Base-by-base conservation (phyloP, 2,888 invertebrate species). In the Galerucella nymphaeae region DNA sequence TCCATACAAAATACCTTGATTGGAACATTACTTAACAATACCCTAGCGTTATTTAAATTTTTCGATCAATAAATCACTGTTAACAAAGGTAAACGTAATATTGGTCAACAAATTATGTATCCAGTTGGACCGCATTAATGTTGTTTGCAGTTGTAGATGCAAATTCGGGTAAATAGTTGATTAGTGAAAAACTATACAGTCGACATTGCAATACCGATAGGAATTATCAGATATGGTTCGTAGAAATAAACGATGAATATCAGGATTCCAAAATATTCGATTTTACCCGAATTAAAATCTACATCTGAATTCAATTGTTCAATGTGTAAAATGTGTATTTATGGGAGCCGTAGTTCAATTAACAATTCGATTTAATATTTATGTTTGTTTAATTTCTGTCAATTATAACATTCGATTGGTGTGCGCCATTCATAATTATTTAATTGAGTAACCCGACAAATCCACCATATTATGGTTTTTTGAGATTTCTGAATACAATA, bases 111-210 rank as follows among this genome's bases (percentile, higher is more conserved):
- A 70, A 64, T 70, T 63, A 70, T 41, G 69, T 69, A 50, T 45
- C 70, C 70, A 70, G 42, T 70, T 45, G 63, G 70, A 63, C 63
- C 63, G 57, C 70, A 70, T 48, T 70, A 70, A 55, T 64, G 70
- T 64, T 70, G 70, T 70, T 70, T 70, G 57, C 63, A 57, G 57
- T 70, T 68, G 70, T 70, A 70, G 63, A 70, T 70, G 70, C 70
- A 70, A 70, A 70, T 70, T 70, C 45, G 64, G 63, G 70, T 63
- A 63, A 70, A 70, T 20, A 70, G 55, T 70, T 70, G 70, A 70
- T 70, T 64, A 63, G 70, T n/a, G 63, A 70, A 70, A 70, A 70
- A 69, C 62, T 69, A 41, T n/a, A 23, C 55, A 57, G 63, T 63
- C 63, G 63, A 70, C 70, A 64, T 70, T 45, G 45, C 63, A 63